Conservation (phyloP, 2,113 vertebrate genomes). For the Hystrix cristata region DNA sequence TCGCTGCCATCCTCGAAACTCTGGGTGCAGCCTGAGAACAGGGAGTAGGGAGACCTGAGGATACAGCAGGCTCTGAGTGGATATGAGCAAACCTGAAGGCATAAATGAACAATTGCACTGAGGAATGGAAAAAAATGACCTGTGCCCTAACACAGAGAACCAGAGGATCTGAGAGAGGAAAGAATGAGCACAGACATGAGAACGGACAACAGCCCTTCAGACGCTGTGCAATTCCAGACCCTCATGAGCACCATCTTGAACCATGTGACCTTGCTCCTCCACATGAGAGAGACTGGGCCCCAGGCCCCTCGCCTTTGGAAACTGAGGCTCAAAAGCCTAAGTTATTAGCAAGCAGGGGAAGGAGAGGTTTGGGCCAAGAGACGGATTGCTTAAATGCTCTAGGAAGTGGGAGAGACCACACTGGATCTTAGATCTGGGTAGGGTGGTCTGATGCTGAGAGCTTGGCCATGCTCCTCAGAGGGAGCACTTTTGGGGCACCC, state of each 20-base stretch:
- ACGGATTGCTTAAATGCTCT: background rate
- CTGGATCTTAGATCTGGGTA: background rate
- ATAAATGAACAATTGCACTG: background rate
- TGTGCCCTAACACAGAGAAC: background rate
- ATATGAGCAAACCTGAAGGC: background rate
- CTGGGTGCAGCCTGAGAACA: background rate
- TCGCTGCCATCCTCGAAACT: background rate
- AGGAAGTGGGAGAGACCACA: background rate
- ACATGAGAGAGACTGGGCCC: background rate
- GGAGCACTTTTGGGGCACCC: constrained; percentile 83
- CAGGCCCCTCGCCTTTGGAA: background rate
- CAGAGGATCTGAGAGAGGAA: background rate
- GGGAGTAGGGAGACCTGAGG: background rate
- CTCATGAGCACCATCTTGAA: background rate
- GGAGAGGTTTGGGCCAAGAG: background rate
- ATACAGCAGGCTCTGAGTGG: background rate
- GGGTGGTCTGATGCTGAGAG: background rate
- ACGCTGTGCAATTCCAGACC: background rate
- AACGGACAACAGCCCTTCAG: background rate
- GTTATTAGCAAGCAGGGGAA: background rate
- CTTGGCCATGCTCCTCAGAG: constrained; percentile 83
- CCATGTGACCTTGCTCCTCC: background rate
- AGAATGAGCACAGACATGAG: background rate
- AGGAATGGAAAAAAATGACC: background rate
- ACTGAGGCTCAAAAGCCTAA: background rate